Evolutionary conservation across 2,113 vertebrate species (phyloP), one percentile per base, ranked within the genome.

Genomic region (Mystacornis crossleyi): DNA sequence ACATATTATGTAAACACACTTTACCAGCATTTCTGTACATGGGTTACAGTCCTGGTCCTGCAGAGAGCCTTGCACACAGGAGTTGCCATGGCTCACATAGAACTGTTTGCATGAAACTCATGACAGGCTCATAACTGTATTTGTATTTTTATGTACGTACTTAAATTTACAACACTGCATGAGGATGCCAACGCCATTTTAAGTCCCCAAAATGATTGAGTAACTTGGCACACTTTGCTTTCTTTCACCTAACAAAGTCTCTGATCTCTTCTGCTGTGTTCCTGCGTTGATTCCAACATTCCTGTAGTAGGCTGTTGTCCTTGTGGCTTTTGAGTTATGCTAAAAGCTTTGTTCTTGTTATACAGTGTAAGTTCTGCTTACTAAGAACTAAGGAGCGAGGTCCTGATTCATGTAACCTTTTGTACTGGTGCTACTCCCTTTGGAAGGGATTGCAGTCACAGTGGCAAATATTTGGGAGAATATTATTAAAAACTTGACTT

Each of bases 1-100:
- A 91, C 91, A 87, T 96, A 87, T 96, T 95, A 92, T 48, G 58
- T 95, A 96, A 96, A 92, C 86, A 80, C n/a, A 24, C 70, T 92
- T 81, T 64, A 28, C 60, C 86, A 78, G 71, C 75, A 58, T 91
- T 86, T 84, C 78, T 89, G 51, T 89, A 38, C 53, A 9, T 55
- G 57, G 61, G 48, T 95, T 91, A 50, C 40, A 72, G 70, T 78
- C 51, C 80, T 89, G 47, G 40, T 90, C 60, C 72, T 81, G 38
- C 72, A 79, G 58, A 66, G 64, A 86, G 65, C 72, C 55, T 45
- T 40, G 33, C 69, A 40, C 43, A 6, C 5, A 31, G 53, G 74
- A 45, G 12, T 1, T 91, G 82, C 29, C 23, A 3, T 29, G 43
- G 57, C 57, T 91, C 71, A 43, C 7, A 4, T 20, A 50, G 51